Conservation (phyloP, 2,113 vertebrate genomes). For the Steatornis caripensis region DNA sequence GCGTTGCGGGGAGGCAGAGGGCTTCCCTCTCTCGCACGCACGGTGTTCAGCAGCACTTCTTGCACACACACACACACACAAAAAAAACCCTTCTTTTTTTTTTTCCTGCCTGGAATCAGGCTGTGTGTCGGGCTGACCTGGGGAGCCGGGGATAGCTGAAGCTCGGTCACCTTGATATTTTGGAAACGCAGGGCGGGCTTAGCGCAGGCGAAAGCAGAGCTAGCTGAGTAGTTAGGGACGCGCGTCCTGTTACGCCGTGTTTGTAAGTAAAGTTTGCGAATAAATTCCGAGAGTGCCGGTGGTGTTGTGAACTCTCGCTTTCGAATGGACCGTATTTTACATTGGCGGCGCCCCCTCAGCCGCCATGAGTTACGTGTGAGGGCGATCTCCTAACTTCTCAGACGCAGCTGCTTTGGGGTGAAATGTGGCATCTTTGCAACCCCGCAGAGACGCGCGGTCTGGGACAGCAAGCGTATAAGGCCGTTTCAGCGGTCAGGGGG, state of each 20-base stretch:
- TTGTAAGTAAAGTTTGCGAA: not conserved
- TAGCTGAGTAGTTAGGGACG: not conserved
- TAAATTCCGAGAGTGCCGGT: not conserved
- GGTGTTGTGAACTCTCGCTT: not conserved
- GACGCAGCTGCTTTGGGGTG: not conserved
- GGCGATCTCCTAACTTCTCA: accelerated
- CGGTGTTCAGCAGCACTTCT: not conserved
- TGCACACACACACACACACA: too few species aligned
- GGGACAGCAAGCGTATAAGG: not conserved
- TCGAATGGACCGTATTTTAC: accelerated
- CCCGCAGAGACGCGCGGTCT: not conserved
- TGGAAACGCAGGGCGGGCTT: accelerated
- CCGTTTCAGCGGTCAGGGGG: not conserved
- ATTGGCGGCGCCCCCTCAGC: accelerated
- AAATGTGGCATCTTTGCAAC: not conserved
- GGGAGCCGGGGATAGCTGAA: accelerated
- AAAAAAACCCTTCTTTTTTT: too few species aligned
- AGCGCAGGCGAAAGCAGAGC: not conserved
- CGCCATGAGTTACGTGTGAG: accelerated
- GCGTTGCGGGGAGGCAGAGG: accelerated
- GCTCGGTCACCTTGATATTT: accelerated
- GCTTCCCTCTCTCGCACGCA: accelerated
- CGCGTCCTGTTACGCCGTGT: accelerated
- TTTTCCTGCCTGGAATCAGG: not conserved
- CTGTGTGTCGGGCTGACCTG: accelerated